A percentile compares a stretch with the other conserved stretches of the same genome.
phyloP scores from a whole-genome alignment of 2,113 vertebrate species.

The Microtus oregoni region DNA sequence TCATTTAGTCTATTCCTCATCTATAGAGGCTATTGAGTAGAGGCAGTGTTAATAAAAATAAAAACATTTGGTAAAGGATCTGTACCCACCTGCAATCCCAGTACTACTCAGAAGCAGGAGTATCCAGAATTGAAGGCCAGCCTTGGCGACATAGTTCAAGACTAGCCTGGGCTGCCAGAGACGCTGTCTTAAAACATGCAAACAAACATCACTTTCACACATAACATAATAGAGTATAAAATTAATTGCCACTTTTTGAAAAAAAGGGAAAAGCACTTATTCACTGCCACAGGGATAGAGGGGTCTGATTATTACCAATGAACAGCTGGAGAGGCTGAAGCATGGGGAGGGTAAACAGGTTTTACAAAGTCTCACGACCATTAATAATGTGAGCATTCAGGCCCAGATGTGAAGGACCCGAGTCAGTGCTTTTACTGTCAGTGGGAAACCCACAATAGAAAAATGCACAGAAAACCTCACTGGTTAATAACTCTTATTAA shows the following conservation, averaged over 20 bases:
- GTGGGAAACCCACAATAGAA: not conserved
- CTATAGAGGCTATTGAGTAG: not conserved
- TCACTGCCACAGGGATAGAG: not conserved
- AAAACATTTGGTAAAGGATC: slow-evolving; percentile 59
- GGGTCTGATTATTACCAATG: slow-evolving; percentile 28
- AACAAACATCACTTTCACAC: not conserved
- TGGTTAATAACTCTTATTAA: not conserved
- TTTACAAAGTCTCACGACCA: not conserved
- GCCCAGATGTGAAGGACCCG: not conserved
- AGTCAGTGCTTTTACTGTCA: not conserved
- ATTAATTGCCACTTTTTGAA: slow-evolving; percentile 28
- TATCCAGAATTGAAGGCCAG: not conserved
- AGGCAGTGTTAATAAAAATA: slow-evolving; percentile 51
- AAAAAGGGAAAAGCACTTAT: not conserved
- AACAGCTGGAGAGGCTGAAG: not conserved
- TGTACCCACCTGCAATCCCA: not conserved
- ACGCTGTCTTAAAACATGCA: not conserved
- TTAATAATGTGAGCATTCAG: not conserved
- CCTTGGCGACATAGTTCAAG: not conserved
- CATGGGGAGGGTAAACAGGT: not conserved
- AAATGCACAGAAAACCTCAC: not conserved
- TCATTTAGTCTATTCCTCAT: slow-evolving; percentile 1
- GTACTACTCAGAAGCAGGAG: not conserved
- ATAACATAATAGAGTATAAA: slow-evolving; percentile 57
- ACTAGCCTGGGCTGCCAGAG: not conserved